phyloP scores from a whole-genome alignment of 2,113 vertebrate genomes.

The Ardeotis arabs region DNA sequence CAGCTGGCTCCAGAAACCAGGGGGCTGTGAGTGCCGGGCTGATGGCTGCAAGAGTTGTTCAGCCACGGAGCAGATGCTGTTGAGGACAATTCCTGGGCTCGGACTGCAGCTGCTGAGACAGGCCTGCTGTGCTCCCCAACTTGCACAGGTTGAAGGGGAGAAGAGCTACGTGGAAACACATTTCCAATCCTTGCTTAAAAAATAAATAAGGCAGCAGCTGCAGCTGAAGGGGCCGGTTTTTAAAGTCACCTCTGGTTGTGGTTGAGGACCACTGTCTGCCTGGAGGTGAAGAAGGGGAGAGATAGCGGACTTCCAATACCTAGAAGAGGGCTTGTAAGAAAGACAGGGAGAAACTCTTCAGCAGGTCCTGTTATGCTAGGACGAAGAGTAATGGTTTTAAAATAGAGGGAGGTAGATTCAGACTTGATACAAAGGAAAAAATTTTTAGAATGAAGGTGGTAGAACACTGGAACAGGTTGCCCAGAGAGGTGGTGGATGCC shows the following conservation, averaged over 20 bases:
- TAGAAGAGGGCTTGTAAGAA: no score
- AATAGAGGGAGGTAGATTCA: no score
- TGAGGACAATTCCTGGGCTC: rapidly evolving
- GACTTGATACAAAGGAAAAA: no score
- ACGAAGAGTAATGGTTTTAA: no score
- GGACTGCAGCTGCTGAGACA: rapidly evolving
- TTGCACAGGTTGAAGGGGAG: no score
- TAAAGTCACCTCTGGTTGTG: background rate
- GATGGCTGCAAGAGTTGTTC: background rate
- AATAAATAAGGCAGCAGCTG: rapidly evolving
- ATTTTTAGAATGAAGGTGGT: no score
- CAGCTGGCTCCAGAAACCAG: background rate
- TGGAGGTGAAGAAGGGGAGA: rapidly evolving
- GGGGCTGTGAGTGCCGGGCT: background rate
- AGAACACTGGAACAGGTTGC: no score
- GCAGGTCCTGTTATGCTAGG: no score
- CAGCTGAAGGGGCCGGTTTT: background rate
- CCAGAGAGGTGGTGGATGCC: no score
- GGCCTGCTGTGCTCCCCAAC: rapidly evolving
- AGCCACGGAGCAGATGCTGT: no score
- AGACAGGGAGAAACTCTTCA: no score
- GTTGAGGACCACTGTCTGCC: background rate
- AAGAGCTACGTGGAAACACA: background rate
- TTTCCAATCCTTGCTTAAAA: background rate
- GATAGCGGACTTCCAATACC: no score